phyloP scores from a whole-genome alignment of 92 coral and sea anemone species.

The Parazoanthus darwini region DNA sequence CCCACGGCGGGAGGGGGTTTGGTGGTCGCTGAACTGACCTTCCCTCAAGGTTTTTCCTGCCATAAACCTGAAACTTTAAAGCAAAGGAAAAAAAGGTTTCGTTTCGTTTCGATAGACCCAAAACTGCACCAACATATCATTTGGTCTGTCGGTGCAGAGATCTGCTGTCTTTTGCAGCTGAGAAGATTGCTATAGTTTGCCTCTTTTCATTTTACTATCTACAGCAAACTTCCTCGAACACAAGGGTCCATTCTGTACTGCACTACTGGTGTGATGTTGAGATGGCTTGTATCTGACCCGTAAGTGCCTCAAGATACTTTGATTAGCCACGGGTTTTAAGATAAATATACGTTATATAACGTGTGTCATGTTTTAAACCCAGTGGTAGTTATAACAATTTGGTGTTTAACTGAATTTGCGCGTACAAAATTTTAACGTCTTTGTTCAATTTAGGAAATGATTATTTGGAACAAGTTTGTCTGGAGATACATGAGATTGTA shows the following conservation, averaged over 20 bases:
- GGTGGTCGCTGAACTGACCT: no score
- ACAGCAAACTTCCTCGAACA: constrained; percentile 77
- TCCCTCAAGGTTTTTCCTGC: no score
- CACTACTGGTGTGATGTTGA: constrained; percentile 85
- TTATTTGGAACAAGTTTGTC: no score
- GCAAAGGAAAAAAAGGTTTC: background rate
- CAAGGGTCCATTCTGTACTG: constrained; percentile 91
- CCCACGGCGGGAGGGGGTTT: no score
- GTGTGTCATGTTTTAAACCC: no score
- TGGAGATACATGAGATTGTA: background rate
- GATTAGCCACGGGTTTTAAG: background rate
- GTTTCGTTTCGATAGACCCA: background rate
- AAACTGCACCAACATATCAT: background rate
- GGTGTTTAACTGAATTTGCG: no score
- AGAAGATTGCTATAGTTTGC: background rate
- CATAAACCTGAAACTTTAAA: no score
- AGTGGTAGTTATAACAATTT: no score
- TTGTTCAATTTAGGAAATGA: no score
- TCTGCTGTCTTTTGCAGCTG: background rate
- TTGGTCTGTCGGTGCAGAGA: background rate
- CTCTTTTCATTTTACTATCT: background rate
- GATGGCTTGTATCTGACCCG: constrained; percentile 92
- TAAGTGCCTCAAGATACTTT: constrained; percentile 49
- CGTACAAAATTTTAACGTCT: no score
- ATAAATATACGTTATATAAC: no score